phyloP scores from a whole-genome alignment of 1,140 invertebrate species.

The Cherax destructor region DNA sequence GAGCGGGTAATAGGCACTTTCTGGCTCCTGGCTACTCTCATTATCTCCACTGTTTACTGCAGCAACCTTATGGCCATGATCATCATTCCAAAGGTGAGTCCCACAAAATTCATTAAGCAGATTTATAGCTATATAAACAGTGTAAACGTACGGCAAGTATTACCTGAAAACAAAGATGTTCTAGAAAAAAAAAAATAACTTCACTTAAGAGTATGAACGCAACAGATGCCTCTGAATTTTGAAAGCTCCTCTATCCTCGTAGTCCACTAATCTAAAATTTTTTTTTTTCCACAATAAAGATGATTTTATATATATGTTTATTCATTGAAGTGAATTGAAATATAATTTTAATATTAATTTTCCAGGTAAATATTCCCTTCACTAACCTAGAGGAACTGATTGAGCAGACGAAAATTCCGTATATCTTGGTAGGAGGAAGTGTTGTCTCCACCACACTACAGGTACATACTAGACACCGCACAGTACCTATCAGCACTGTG shows the following conservation, averaged over 20 bases:
- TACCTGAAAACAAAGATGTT: no score
- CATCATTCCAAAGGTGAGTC: slow-evolving; percentile 6
- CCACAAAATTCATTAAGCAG: neutral
- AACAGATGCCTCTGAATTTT: no score
- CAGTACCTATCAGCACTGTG: no score
- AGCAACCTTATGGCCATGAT: slow-evolving; percentile 16
- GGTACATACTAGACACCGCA: neutral
- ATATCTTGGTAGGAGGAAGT: slow-evolving; percentile 18
- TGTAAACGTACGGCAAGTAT: no score
- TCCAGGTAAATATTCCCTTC: slow-evolving; percentile 27
- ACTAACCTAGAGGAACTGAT: slow-evolving; percentile 21
- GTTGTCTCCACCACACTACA: slow-evolving; percentile 5
- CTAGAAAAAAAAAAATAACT: no score
- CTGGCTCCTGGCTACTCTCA: neutral
- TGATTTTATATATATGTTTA: no score
- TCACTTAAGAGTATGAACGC: no score
- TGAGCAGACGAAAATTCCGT: neutral
- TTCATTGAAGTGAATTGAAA: no score
- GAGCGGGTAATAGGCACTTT: neutral
- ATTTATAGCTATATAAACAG: no score
- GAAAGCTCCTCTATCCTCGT: no score
- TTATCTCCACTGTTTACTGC: slow-evolving; percentile 2
- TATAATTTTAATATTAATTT: neutral
- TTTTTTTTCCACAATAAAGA: no score
- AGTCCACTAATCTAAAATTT: no score